Conservation (phyloP, 2,888 invertebrate species). For the Lysandra coridon region DNA sequence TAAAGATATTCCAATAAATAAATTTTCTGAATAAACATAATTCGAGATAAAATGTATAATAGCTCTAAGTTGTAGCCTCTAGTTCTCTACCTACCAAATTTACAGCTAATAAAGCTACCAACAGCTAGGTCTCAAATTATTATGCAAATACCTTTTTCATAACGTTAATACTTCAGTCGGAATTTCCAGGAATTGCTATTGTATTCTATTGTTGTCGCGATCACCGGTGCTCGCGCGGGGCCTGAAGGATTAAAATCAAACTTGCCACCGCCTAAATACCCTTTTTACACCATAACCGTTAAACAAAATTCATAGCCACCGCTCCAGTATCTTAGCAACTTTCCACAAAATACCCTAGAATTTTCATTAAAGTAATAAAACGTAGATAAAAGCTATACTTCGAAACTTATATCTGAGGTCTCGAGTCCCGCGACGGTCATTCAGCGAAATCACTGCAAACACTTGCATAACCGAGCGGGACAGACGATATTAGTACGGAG, state of each 20-base stretch:
- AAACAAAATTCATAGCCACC: not conserved
- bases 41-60: too few relatives aligned
- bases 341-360: not conserved
- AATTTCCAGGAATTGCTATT: too few relatives aligned
- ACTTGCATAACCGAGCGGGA: conserved; percentile 37
- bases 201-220: too few relatives aligned
- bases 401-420: conserved; percentile 25
- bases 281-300: not conserved
- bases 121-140: too few relatives aligned
- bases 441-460: conserved; percentile 32
- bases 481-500: conserved; percentile 32
- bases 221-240: too few relatives aligned
- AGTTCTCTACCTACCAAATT: too few relatives aligned
- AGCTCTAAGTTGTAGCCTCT: too few relatives aligned
- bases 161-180: too few relatives aligned
- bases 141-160: too few relatives aligned
- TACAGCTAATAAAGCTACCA: too few relatives aligned
- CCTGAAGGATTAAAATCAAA: not conserved
- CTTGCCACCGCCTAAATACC: not conserved
- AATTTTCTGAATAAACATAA: too few relatives aligned
- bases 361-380: conserved; percentile 24
- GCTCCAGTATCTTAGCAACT: not conserved
- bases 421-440: conserved; percentile 42
- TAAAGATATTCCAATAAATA: too few relatives aligned
- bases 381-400: conserved; percentile 2